These are phyloP conservation scores for Oscarella lobularis DNA, from an alignment of 37 sponge, comb jelly and placozoan genomes.

Conservation along the genomic window DNA sequence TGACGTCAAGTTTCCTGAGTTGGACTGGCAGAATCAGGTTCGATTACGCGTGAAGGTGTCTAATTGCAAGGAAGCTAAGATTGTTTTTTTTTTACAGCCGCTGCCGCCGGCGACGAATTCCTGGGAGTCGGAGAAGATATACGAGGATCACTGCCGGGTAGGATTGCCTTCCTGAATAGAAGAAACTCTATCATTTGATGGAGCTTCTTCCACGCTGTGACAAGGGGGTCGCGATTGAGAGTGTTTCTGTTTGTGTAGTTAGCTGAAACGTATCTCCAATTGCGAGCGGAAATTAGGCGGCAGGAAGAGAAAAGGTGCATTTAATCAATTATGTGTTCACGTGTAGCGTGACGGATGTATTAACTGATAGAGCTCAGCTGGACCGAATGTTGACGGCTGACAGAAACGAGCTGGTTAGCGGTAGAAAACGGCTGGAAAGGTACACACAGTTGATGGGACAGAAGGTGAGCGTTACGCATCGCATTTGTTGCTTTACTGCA, in stretches of 20 bases:
- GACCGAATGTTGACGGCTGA: background rate
- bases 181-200: too few species aligned
- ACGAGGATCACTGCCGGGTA: background rate
- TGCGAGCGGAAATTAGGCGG: background rate
- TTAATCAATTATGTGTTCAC: too few species aligned
- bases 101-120: background rate
- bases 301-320: too few species aligned
- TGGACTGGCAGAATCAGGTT: background rate
- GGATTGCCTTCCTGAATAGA: too few species aligned
- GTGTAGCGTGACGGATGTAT: background rate
- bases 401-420: background rate
- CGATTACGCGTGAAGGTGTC: background rate
- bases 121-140: background rate
- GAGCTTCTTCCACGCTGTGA: too few species aligned
- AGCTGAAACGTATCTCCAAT: background rate
- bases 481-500: too few species aligned
- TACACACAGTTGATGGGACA: background rate
- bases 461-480: background rate
- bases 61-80: background rate
- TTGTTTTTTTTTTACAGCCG: background rate
- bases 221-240: too few species aligned
- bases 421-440: background rate
- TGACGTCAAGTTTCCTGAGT: background rate
- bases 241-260: too few species aligned
- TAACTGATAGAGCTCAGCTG: background rate